Evolutionary conservation across 2,797 vertebrate species (phyloP).

Genomic region (Nothura maculosa): DNA sequence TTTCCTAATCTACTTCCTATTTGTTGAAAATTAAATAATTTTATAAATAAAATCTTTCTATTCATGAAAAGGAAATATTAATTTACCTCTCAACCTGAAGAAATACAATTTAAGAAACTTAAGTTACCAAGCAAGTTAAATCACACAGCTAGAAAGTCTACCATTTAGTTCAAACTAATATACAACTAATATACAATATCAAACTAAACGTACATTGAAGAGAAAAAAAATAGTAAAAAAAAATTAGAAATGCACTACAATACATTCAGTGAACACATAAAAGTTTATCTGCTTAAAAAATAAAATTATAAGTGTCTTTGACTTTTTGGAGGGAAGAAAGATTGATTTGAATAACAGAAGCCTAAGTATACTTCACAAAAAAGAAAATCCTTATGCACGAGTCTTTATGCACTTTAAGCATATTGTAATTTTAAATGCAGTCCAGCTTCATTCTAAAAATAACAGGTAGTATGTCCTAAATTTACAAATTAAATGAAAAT

Average conservation of each 20-base stretch:
- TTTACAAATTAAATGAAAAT: not conserved
- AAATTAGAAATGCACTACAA: constrained; percentile 3
- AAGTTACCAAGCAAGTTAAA: not conserved
- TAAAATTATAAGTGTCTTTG: not conserved
- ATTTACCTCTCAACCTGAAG: constrained; percentile 23
- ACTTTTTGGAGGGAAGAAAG: not conserved
- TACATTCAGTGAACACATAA: not conserved
- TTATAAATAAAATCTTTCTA: constrained; percentile 29
- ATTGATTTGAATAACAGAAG: not conserved
- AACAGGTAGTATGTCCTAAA: not conserved
- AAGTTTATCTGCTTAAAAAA: not conserved
- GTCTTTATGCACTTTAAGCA: not conserved
- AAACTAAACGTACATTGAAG: not conserved
- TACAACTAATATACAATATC: not conserved
- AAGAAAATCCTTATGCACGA: not conserved
- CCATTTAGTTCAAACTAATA: not conserved
- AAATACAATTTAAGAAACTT: constrained; percentile 17
- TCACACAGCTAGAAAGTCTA: not conserved
- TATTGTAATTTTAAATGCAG: not conserved
- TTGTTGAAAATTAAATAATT: constrained; percentile 44
- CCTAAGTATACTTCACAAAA: not conserved
- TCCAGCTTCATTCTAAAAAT: not conserved
- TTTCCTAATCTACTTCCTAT: constrained; percentile 35
- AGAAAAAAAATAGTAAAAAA: constrained; percentile 18
- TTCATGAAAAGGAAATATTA: not conserved